Evolutionary conservation across 2,113 vertebrate species (phyloP).

Genomic region (Bubo blakistoni): DNA sequence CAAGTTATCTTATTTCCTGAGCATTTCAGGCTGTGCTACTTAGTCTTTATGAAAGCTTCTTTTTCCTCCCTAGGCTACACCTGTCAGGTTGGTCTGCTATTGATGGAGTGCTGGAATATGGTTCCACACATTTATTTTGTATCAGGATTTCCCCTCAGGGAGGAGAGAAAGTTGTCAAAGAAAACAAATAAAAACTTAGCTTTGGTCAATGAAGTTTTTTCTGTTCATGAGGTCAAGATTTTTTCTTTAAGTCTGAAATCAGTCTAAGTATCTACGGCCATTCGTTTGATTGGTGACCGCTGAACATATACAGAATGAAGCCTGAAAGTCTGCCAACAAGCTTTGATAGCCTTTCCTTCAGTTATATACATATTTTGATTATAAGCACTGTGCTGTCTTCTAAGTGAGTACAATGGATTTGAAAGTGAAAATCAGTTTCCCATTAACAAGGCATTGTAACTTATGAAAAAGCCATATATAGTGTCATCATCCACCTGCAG

Average conservation of each 20-base stretch:
- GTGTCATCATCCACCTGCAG: background rate
- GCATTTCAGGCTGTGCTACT: slow-evolving; percentile 8
- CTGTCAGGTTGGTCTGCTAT: slow-evolving; percentile 38
- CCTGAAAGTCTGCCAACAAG: background rate
- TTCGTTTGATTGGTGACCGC: background rate
- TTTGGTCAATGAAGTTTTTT: background rate
- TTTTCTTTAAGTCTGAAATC: background rate
- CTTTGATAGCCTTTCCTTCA: background rate
- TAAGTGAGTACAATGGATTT: background rate
- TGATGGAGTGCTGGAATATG: slow-evolving; percentile 18
- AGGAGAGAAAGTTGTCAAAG: background rate
- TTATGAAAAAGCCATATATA: background rate
- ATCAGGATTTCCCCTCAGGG: background rate
- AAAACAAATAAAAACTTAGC: background rate
- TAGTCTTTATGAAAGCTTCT: slow-evolving; percentile 31
- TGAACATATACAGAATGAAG: background rate
- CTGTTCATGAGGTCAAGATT: background rate
- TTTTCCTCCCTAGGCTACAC: slow-evolving; percentile 44
- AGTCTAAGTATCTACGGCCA: background rate
- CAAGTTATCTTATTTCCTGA: background rate
- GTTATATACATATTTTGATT: background rate
- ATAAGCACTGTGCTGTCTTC: background rate
- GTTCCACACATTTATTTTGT: background rate
- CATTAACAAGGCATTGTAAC: background rate
- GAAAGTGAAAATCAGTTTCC: background rate